Evolutionary conservation across 2,113 vertebrate species (phyloP).

Genomic region (Lamprologus lemairii): DNA sequence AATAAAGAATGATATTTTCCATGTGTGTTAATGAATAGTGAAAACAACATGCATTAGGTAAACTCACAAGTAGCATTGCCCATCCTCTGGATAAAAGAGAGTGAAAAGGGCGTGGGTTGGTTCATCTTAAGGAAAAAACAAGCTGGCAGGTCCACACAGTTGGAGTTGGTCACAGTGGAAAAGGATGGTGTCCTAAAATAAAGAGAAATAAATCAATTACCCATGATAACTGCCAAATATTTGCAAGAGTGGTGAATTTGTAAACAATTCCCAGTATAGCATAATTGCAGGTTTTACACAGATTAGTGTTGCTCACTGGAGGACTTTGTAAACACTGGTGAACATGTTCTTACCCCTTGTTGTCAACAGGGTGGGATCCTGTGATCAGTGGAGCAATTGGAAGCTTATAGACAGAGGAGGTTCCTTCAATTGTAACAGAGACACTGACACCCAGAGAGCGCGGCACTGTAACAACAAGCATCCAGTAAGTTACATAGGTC

Average conservation of each 20-base stretch:
- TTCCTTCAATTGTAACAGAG: slow-evolving; percentile 90
- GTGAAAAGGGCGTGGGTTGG: slow-evolving; percentile 86
- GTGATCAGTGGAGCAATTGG: slow-evolving; percentile 94
- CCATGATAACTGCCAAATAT: background rate
- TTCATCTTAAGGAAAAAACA: slow-evolving; percentile 97
- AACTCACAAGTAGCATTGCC: slow-evolving; percentile 83
- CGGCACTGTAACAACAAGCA: slow-evolving; percentile 74
- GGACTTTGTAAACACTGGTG: background rate
- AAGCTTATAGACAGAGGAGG: slow-evolving; percentile 85
- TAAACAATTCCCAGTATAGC: background rate
- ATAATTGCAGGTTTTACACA: background rate
- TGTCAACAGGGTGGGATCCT: slow-evolving; percentile 93
- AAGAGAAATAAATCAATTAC: background rate
- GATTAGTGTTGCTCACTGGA: background rate
- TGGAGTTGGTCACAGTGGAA: slow-evolving; percentile 89
- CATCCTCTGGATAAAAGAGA: slow-evolving; percentile 88
- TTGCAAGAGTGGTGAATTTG: background rate
- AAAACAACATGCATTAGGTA: background rate
- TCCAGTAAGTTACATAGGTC: background rate
- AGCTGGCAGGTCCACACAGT: slow-evolving; percentile 94
- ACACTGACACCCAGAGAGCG: slow-evolving; percentile 85
- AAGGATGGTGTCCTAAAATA: slow-evolving; percentile 84
- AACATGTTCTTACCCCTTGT: slow-evolving; percentile 82
- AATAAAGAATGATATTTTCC: background rate
- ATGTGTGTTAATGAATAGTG: background rate